phyloP scores from a whole-genome alignment of 1,140 invertebrate species.

The Heterodera schachtii region DNA sequence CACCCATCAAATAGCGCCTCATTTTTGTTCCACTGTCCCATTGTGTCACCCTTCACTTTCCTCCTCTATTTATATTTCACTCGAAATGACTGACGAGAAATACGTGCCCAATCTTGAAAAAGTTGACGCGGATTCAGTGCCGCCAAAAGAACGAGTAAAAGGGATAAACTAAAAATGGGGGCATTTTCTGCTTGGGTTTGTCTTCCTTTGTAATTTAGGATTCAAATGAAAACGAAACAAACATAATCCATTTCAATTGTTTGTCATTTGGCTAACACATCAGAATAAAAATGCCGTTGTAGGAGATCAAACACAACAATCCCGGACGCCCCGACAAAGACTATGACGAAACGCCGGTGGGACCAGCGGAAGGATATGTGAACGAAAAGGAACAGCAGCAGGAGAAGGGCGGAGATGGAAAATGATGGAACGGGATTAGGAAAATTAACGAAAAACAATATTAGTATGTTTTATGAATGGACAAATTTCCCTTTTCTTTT shows the following conservation, averaged over 20 bases:
- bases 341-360: conserved; percentile 38
- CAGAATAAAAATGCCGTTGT: neutral
- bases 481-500: too few relatives aligned
- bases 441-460: too few relatives aligned
- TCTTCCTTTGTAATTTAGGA: neutral
- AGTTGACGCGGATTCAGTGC: conserved; percentile 27
- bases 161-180: neutral
- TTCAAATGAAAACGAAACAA: too few relatives aligned
- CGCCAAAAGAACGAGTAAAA: conserved; percentile 24
- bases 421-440: too few relatives aligned
- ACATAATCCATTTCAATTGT: too few relatives aligned
- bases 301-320: conserved; percentile 35
- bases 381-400: conserved; percentile 17
- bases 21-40: neutral
- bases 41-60: neutral
- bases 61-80: neutral
- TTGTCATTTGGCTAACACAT: too few relatives aligned
- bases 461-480: too few relatives aligned
- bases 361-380: conserved; percentile 32
- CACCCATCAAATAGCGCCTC: neutral
- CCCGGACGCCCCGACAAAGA: conserved; percentile 33
- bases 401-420: conserved; percentile 13
- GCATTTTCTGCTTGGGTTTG: neutral
- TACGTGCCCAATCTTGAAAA: conserved; percentile 32
- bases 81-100: conserved; percentile 30